These are phyloP conservation scores for Nylanderia fulva DNA, from an alignment of 1,140 invertebrate genomes.

Conservation along the genomic window DNA sequence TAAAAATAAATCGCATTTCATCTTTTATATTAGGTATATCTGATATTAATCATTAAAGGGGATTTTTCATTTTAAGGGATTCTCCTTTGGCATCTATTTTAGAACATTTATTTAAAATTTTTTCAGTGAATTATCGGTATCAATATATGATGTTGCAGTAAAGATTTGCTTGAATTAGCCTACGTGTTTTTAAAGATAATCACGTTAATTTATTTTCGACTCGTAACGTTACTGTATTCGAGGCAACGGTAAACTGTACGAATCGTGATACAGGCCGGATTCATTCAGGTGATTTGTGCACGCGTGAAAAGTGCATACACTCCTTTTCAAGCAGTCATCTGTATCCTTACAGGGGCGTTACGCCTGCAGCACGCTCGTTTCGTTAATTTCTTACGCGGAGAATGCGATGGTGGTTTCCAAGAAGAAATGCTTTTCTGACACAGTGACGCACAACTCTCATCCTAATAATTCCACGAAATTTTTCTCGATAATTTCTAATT, in stretches of 20 bases:
- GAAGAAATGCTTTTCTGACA: background rate
- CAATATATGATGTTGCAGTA: background rate
- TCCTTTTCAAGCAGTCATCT: conserved; percentile 32
- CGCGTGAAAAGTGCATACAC: conserved; percentile 6
- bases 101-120: no score
- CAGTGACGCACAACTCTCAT: conserved; percentile 39
- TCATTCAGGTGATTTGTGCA: conserved; percentile 29
- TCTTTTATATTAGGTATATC: no score
- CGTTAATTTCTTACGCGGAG: conserved; percentile 5
- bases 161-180: background rate
- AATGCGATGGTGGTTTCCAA: background rate
- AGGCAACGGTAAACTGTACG: conserved; percentile 45
- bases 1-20: no score
- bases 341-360: conserved; percentile 36
- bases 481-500: background rate
- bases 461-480: background rate
- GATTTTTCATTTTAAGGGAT: no score
- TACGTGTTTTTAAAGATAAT: background rate
- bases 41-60: no score
- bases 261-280: conserved; percentile 34
- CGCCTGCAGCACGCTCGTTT: conserved; percentile 18
- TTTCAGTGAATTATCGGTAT: background rate
- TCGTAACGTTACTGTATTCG: background rate
- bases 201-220: background rate
- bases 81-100: no score